Conservation (phyloP, 2,797 vertebrate genomes). For the Columba guinea region DNA sequence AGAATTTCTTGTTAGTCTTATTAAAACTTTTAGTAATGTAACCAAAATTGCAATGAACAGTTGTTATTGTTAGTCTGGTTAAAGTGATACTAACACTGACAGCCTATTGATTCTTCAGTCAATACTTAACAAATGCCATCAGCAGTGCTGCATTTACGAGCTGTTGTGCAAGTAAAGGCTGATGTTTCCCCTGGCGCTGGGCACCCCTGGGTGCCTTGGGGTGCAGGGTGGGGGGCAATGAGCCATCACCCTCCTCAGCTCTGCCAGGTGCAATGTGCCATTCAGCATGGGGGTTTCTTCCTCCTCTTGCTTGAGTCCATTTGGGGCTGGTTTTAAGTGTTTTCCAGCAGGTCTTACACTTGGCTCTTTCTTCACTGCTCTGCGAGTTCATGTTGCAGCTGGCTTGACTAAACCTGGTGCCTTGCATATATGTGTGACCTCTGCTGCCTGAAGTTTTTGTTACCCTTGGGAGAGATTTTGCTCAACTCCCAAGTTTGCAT, state of each 20-base stretch:
- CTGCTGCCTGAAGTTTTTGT: not conserved
- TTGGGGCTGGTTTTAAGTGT: not conserved
- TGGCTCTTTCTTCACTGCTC: not conserved
- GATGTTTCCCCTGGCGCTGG: not conserved
- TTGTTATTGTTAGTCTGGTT: not conserved
- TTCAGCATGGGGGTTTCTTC: fast-evolving
- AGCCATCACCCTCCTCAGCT: not conserved
- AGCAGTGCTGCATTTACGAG: not conserved
- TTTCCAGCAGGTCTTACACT: not conserved
- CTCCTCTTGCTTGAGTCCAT: not conserved
- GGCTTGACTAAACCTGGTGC: not conserved
- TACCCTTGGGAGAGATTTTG: not conserved
- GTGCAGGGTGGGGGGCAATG: not conserved
- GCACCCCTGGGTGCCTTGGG: not conserved
- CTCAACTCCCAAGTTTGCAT: not conserved
- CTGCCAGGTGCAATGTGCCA: not conserved
- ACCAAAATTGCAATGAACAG: not conserved
- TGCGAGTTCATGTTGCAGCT: not conserved
- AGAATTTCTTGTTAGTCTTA: not conserved
- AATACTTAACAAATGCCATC: not conserved
- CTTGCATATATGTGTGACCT: not conserved
- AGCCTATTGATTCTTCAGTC: not conserved
- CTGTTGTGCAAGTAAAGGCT: not conserved
- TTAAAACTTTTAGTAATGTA: not conserved
- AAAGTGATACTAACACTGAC: not conserved